These are phyloP conservation scores for Sinocyclocheilus maitianheensis DNA, from an alignment of 2,113 vertebrate genomes.

Conservation along the genomic window DNA sequence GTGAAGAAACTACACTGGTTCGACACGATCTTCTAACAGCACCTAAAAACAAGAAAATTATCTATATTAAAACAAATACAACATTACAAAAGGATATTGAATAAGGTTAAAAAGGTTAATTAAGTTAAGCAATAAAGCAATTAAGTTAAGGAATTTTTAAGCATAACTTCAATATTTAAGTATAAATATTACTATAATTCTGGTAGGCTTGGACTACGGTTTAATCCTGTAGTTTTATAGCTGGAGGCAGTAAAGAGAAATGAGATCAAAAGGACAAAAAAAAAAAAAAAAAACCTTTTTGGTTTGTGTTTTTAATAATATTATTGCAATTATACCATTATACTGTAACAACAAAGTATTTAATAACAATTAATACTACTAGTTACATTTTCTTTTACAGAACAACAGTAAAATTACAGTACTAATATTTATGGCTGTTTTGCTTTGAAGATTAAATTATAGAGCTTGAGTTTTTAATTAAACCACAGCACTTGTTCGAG, in stretches of 20 bases:
- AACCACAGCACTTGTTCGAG: background rate
- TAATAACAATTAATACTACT: no score
- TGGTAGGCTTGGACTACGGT: background rate
- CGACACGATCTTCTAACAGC: constrained; percentile 65
- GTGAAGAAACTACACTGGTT: constrained; percentile 58
- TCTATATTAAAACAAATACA: background rate
- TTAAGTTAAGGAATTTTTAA: background rate
- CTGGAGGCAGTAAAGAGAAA: background rate
- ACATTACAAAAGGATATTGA: background rate
- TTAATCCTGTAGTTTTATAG: background rate
- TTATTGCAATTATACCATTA: no score
- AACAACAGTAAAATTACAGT: no score
- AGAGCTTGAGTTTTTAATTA: background rate
- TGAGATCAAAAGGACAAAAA: background rate
- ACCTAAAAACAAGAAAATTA: constrained; percentile 49
- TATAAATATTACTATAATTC: background rate
- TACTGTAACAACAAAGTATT: no score
- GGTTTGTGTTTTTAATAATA: no score
- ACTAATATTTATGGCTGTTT: no score
- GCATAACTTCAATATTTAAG: background rate
- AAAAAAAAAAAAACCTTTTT: background rate
- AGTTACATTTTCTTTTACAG: no score
- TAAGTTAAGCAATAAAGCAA: background rate
- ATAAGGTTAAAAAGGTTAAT: background rate
- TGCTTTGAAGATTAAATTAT: no score